phyloP scores from a whole-genome alignment of 2,113 vertebrate species.

The Nymphicus hollandicus region DNA sequence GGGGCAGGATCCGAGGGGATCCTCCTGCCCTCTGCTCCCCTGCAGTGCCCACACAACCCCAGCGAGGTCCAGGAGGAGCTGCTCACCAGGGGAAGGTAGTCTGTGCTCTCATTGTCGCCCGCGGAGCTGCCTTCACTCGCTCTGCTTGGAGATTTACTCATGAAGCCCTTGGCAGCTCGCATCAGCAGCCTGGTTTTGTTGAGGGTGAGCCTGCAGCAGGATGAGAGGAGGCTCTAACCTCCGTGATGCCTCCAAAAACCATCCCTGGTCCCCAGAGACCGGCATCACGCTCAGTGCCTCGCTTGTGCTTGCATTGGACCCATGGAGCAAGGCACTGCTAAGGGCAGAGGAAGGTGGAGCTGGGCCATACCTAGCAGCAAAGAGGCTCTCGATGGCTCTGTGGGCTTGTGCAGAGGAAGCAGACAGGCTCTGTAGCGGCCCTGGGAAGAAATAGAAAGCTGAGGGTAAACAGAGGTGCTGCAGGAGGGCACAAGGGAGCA shows the following conservation, averaged over 20 bases:
- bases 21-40: background rate
- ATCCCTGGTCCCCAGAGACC: background rate
- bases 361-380: slow-evolving; percentile 82
- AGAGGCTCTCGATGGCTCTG: slow-evolving; percentile 84
- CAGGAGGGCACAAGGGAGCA: background rate
- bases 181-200: slow-evolving; percentile 85
- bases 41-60: background rate
- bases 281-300: fast-evolving
- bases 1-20: background rate
- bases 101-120: slow-evolving; percentile 79
- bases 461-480: background rate
- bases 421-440: slow-evolving; percentile 75
- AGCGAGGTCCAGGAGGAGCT: background rate
- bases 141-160: slow-evolving; percentile 78
- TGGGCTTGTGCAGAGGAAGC: slow-evolving; percentile 81
- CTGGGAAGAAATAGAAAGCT: slow-evolving; percentile 67
- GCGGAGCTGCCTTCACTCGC: slow-evolving; percentile 71
- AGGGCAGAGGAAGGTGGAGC: background rate
- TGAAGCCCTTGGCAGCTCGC: slow-evolving; percentile 87
- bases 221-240: background rate
- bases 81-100: slow-evolving; percentile 92
- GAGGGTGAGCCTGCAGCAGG: slow-evolving; percentile 79
- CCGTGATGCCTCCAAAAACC: background rate
- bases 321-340: fast-evolving
- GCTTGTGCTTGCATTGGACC: background rate